Evolutionary conservation across 2,888 invertebrate genomes (phyloP).

Genomic region (Pterostichus niger): DNA sequence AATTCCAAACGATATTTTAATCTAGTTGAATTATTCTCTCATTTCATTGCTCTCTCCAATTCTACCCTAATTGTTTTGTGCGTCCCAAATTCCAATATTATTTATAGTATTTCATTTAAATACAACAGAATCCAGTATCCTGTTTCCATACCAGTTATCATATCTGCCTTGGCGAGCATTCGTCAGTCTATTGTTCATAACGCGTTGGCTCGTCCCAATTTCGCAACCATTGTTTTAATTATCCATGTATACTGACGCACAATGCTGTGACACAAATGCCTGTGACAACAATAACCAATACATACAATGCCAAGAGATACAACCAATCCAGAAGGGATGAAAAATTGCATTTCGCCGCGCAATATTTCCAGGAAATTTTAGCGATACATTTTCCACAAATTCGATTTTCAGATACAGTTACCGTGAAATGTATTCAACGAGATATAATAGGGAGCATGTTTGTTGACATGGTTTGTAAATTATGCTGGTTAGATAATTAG

Average conservation of each 20-base stretch:
- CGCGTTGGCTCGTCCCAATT: slow-evolving; percentile 26
- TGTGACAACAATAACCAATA: slow-evolving; percentile 8
- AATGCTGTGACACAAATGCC: neutral
- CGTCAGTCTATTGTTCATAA: slow-evolving; percentile 6
- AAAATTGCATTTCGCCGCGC: neutral
- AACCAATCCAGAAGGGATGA: neutral
- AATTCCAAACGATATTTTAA: too few relatives aligned
- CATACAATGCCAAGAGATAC: neutral
- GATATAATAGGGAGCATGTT: neutral
- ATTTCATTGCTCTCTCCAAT: neutral
- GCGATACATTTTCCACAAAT: neutral
- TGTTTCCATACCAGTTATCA: slow-evolving; percentile 12
- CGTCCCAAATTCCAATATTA: slow-evolving; percentile 10
- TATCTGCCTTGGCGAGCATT: slow-evolving; percentile 1
- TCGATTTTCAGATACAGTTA: neutral
- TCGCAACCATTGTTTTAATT: slow-evolving; percentile 30
- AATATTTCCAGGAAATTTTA: slow-evolving; percentile 9
- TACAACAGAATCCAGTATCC: slow-evolving; percentile 10
- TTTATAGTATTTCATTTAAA: slow-evolving; percentile 10
- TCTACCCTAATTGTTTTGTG: neutral
- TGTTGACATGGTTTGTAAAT: neutral
- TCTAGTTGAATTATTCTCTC: neutral
- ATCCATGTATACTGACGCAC: slow-evolving; percentile 7
- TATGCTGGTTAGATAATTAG: neutral
- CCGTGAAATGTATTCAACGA: neutral